Percentiles rank a stretch among this genome's conserved stretches.
These are phyloP conservation scores for Brachionus asplanchnoidis DNA, from an alignment of 1,140 invertebrate genomes.

Conservation along the genomic window DNA sequence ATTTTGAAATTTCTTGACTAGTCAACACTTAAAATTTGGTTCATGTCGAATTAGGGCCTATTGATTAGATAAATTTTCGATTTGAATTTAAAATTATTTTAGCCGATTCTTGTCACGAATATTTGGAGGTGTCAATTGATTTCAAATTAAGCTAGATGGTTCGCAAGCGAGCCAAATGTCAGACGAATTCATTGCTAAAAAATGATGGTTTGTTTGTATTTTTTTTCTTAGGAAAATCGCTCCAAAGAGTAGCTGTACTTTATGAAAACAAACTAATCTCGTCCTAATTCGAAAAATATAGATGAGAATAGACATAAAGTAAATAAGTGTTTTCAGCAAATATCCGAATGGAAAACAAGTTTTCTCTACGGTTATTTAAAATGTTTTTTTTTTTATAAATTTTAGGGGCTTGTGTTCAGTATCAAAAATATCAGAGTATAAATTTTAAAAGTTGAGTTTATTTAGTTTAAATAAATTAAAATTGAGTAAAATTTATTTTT, in stretches of 20 bases:
- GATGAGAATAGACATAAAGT: not conserved
- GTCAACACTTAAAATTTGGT: not conserved
- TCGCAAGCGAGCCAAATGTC: not conserved
- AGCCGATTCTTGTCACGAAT: not conserved
- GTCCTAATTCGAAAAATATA: not conserved
- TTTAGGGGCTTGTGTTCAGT: not conserved
- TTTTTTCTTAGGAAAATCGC: not conserved
- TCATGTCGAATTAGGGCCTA: not conserved
- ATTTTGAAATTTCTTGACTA: slow-evolving; percentile 16
- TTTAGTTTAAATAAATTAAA: too few species aligned
- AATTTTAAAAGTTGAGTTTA: too few species aligned
- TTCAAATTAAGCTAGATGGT: not conserved
- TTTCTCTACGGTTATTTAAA: not conserved
- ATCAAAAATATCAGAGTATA: too few species aligned
- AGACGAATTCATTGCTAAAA: not conserved
- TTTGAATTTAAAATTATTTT: not conserved
- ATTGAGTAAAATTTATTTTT: not conserved
- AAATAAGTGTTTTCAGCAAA: not conserved
- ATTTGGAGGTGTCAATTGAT: not conserved
- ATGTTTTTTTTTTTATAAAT: not conserved
- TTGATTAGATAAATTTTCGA: slow-evolving; percentile 22
- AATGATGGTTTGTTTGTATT: not conserved
- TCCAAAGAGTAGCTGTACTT: not conserved
- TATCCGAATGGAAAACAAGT: not conserved
- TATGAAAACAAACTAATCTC: not conserved